phyloP scores from a whole-genome alignment of 2,113 vertebrate genomes.

The Leptosomus discolor region DNA sequence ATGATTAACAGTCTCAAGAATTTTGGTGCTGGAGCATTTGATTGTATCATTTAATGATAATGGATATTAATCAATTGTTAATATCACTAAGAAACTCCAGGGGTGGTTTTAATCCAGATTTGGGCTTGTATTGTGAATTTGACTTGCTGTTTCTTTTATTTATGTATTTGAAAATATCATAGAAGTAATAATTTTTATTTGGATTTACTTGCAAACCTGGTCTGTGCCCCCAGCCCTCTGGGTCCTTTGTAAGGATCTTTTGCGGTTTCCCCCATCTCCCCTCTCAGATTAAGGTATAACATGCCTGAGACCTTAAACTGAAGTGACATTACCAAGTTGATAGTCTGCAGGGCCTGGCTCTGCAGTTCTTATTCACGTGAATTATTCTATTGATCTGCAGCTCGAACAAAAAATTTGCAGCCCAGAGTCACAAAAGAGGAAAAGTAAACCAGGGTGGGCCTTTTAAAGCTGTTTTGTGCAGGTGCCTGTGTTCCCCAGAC shows the following conservation, averaged over 20 bases:
- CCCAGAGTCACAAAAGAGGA: neutral
- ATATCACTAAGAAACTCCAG: neutral
- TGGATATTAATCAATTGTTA: neutral
- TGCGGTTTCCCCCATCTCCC: neutral
- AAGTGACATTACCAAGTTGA: neutral
- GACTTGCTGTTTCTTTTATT: neutral
- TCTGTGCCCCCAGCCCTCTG: neutral
- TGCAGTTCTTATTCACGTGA: neutral
- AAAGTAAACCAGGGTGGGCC: rapidly evolving
- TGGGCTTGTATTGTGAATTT: neutral
- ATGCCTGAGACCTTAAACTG: neutral
- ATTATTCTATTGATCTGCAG: neutral
- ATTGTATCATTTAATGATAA: neutral
- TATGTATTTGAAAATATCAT: neutral
- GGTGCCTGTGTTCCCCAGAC: rapidly evolving
- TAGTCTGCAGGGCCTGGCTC: neutral
- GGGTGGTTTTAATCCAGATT: neutral
- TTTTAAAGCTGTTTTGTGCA: rapidly evolving
- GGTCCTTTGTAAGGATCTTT: neutral
- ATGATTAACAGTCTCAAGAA: neutral
- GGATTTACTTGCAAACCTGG: neutral
- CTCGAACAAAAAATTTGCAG: neutral
- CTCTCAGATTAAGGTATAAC: neutral
- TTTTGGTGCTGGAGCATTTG: neutral
- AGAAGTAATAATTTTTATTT: neutral